Evolutionary conservation across 2,113 vertebrate species (phyloP), one percentile per base, ranked within the genome.

Genomic region (Scopus umbretta): DNA sequence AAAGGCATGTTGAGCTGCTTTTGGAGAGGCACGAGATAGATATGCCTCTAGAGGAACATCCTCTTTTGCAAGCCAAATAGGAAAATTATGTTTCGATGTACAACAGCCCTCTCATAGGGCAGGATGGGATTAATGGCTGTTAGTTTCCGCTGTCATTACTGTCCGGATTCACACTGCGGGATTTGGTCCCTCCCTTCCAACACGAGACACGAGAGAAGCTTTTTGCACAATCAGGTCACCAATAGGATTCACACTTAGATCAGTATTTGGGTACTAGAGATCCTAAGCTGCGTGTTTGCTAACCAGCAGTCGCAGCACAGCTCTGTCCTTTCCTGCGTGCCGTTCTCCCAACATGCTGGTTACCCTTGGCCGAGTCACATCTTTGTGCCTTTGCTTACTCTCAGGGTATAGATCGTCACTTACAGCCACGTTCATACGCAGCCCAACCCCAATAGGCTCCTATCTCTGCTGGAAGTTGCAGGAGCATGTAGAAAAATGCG

Each of bases 361-460:
- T 27, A 7, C 66, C 21, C n/a, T 25, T 22, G 30, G 40, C 38
- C 2, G 12, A 47, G 38, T 25, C 58, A 16, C 47, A 13, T 15
- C 71, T 15, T 10, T 7, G 38, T 29, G n/a, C 40, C 67, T 66
- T 52, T 10, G 6, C 56, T 63, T 8, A 18, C 29, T 9, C 4
- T 13, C 59, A 26, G 6, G 16, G 34, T 22, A 6, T 20, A n/a
- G 12, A 32, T 27, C 32, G 22, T 14, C 53, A 2, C 59, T 22
- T 9, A 13, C 8, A 7, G 36, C 25, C 16, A 4, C 2, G 1
- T 16, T 20, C 53, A 13, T 4, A 7, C 16, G 1, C 2, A 61
- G 10, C 36, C 25, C 59, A 38, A 4, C 16, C 40, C 71, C 40
- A 16, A 25, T 1, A 10, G 15, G 42, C 32, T 42, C 18, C 40